A percentile compares a stretch with the other conserved stretches of the same genome.
These are phyloP conservation scores for Bradynema listronoti DNA, from an alignment of 1,140 invertebrate genomes.

Conservation along the genomic window DNA sequence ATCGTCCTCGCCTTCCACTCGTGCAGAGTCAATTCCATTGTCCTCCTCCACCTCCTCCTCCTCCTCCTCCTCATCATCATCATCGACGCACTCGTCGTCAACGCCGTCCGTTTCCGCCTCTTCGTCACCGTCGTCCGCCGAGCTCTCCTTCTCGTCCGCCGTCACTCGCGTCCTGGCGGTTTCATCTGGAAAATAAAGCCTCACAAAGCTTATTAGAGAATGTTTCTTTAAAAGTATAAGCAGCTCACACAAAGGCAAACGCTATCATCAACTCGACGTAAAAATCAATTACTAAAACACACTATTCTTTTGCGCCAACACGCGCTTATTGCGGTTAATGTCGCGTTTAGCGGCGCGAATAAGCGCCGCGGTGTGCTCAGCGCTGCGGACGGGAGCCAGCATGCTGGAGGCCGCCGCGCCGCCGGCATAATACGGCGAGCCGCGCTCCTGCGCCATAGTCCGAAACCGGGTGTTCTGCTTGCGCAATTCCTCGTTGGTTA, in stretches of 20 bases:
- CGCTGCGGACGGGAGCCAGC: not conserved
- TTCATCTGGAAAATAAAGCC: too few species aligned
- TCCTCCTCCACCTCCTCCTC: too few species aligned
- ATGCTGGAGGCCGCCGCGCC: not conserved
- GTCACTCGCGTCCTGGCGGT: too few species aligned
- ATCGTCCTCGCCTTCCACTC: slow-evolving; percentile 6
- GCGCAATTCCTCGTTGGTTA: slow-evolving; percentile 71
- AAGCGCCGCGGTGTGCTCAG: not conserved
- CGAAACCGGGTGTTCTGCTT: slow-evolving; percentile 60
- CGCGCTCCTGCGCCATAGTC: slow-evolving; percentile 5
- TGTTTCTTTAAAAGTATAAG: too few species aligned
- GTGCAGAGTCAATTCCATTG: not conserved
- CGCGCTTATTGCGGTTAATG: not conserved
- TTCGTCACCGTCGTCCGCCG: too few species aligned
- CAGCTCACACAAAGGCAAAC: not conserved
- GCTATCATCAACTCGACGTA: not conserved
- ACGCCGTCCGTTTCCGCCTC: too few species aligned
- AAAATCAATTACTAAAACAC: slow-evolving; percentile 18
- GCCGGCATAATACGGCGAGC: slow-evolving; percentile 24
- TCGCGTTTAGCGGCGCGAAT: not conserved
- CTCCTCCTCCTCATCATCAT: too few species aligned
- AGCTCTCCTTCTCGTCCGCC: too few species aligned
- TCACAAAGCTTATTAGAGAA: not conserved
- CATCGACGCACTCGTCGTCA: too few species aligned
- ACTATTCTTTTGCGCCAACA: not conserved